Evolutionary conservation across 2,113 vertebrate species (phyloP), one percentile per base, ranked within the genome.

Genomic region (Rhinopomastus cyanomelas): DNA sequence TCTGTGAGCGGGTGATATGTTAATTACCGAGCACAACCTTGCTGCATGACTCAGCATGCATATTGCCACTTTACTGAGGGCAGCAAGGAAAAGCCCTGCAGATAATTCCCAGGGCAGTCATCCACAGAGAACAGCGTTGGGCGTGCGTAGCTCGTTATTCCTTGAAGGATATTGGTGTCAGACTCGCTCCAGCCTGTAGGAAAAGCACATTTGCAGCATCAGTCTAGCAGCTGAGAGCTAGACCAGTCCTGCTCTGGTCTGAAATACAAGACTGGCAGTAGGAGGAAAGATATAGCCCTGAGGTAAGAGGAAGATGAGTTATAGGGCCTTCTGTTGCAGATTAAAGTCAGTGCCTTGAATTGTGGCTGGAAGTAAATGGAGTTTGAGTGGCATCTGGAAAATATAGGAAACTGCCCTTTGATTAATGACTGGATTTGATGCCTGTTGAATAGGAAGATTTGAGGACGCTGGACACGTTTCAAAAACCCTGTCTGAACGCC

Each of bases 11-110:
- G 69, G 83, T 92, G 52, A 67, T 67, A 16, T 83, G 85, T 91
- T 92, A 94, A 95, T 93, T 95, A 92, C 89, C 91, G 76, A 92
- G 65, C 81, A 42, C 68, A 83, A 71, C 85, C 87, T 94, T 93
- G 89, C 85, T 80, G 29, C 79, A 23, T 89, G 94, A 74, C 82
- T 95, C 73, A 29, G 85, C 32, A 2, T 80, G 77, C 65, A 15
- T 59, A 67, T 44, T 60, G 44, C 81, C 34, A 13, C 56, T 10
- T 39, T 62, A 67, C 9, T 37, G 85, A 93, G 82, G 85, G 65
- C 82, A 85, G 61, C 30, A 81, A 60, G 34, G 22, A 57, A 68
- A 67, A 87, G 59, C 18, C 46, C 60, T 7, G 8, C 1, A 25
- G 87, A 44, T 89, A 77, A 95, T 77, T 94, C 93, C 85, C 91